These are phyloP conservation scores for Petrocephalus schoutedeni DNA, from an alignment of 2,797 vertebrate species.

Conservation along the genomic window DNA sequence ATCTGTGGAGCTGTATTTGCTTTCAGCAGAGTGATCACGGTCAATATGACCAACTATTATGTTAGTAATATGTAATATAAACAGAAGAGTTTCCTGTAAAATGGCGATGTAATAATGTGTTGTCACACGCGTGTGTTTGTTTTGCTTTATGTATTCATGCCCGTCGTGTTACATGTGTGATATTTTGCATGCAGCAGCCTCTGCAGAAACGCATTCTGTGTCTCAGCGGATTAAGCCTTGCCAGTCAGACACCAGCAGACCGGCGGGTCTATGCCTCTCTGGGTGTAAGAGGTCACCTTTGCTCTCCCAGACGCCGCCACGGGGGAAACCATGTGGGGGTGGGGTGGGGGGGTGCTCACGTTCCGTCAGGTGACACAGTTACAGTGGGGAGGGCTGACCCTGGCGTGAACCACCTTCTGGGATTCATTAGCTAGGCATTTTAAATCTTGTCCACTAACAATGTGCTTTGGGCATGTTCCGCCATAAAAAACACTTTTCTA, in stretches of 20 bases:
- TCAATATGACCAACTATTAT: slow-evolving; percentile 3
- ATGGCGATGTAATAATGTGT: background rate
- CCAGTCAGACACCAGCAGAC: slow-evolving; percentile 30
- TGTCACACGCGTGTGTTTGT: background rate
- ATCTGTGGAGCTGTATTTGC: background rate
- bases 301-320: background rate
- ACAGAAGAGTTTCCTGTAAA: background rate
- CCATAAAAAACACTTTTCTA: slow-evolving; percentile 47
- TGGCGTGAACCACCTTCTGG: slow-evolving; percentile 46
- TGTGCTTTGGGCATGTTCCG: slow-evolving; percentile 50
- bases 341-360: slow-evolving; percentile 13
- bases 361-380: slow-evolving; percentile 21
- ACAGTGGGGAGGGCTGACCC: slow-evolving; percentile 43
- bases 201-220: background rate
- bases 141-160: background rate
- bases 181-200: background rate
- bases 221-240: slow-evolving; percentile 21
- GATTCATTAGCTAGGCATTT: slow-evolving; percentile 48
- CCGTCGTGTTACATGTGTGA: background rate
- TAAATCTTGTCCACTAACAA: slow-evolving; percentile 54
- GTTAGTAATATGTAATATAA: background rate
- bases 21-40: background rate
- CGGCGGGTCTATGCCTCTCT: slow-evolving; percentile 30
- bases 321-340: background rate
- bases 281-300: slow-evolving; percentile 22